Percentiles rank a stretch among this genome's conserved stretches.
Conservation (phyloP, 2,113 vertebrate genomes). For the Macroglossus sobrinus region DNA sequence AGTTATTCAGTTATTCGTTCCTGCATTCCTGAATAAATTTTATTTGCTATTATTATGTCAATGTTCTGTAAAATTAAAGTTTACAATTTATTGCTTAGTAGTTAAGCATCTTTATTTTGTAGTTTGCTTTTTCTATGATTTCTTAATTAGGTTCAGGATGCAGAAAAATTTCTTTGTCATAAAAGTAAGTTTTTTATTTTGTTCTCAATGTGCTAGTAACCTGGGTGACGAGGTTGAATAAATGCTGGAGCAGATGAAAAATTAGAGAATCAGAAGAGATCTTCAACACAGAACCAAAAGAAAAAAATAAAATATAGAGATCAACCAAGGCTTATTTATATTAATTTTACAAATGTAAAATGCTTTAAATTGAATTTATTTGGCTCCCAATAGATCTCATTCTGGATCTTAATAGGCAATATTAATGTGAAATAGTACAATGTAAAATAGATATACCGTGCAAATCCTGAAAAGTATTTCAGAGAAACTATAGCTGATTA, state of each 20-base stretch:
- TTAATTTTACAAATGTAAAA: neutral
- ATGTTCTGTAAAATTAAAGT: neutral
- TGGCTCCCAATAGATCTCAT: neutral
- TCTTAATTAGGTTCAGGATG: neutral
- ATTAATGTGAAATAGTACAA: neutral
- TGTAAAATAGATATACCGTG: neutral
- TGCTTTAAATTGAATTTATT: neutral
- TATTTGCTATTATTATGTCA: neutral
- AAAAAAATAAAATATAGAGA: neutral
- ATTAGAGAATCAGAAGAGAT: neutral
- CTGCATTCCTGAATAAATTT: neutral
- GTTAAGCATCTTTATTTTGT: neutral
- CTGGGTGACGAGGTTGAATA: neutral
- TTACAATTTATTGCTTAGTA: neutral
- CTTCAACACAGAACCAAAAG: neutral
- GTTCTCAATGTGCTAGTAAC: neutral
- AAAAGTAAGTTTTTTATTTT: neutral
- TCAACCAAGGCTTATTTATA: neutral
- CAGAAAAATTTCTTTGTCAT: neutral
- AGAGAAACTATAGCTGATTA: neutral
- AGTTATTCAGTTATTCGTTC: neutral
- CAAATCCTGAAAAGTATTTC: neutral
- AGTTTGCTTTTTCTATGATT: neutral
- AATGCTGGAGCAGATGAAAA: neutral
- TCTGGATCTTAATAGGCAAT: neutral